These are phyloP conservation scores for Petaurus breviceps DNA, from an alignment of 2,113 vertebrate species.

Conservation along the genomic window DNA sequence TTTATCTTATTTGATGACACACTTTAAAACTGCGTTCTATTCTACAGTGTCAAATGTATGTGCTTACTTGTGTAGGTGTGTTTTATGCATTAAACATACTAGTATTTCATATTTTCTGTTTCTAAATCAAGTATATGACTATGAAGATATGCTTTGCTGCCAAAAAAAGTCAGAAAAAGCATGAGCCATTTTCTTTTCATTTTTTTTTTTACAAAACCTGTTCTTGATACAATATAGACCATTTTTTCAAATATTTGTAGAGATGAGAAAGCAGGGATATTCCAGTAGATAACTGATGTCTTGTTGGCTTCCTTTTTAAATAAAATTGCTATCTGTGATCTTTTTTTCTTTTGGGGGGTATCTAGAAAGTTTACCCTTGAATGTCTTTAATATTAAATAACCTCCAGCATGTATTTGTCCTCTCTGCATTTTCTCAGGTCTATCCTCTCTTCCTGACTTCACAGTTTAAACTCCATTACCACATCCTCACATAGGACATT, in stretches of 20 bases:
- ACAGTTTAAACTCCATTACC: neutral
- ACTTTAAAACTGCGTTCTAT: neutral
- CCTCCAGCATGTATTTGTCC: neutral
- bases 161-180: neutral
- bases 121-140: neutral
- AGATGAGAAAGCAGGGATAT: neutral
- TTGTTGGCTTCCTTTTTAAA: neutral
- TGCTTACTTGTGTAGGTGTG: neutral
- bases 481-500: neutral
- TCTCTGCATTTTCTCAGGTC: neutral
- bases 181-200: neutral
- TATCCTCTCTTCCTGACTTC: neutral
- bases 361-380: neutral
- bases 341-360: neutral
- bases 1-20: neutral
- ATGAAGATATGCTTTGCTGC: neutral
- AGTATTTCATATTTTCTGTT: neutral
- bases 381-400: neutral
- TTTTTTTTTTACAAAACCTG: neutral
- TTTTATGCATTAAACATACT: neutral
- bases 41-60: neutral
- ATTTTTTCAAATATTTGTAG: neutral
- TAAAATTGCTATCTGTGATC: neutral
- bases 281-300: neutral
- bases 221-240: neutral